Percentiles rank a stretch among this genome's conserved stretches.
These are phyloP conservation scores for Nephila pilipes DNA, from an alignment of 1,140 invertebrate species.

Conservation along the genomic window DNA sequence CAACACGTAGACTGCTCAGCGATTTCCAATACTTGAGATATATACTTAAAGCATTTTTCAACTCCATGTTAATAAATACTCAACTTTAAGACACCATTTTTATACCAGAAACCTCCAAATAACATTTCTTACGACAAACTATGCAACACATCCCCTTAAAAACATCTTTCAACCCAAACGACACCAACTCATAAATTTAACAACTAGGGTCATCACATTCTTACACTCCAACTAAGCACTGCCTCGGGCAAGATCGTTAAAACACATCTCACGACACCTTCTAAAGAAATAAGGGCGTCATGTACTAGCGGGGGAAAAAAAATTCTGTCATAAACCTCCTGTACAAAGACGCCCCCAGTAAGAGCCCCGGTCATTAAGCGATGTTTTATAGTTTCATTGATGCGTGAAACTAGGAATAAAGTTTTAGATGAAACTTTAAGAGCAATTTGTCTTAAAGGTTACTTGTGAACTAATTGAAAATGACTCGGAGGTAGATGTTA, in stretches of 20 bases:
- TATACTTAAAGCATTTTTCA: fast-evolving
- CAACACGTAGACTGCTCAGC: too few relatives aligned
- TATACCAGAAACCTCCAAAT: too few relatives aligned
- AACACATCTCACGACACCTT: neutral
- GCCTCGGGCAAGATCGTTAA: neutral
- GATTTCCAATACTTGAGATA: too few relatives aligned
- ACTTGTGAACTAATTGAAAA: neutral
- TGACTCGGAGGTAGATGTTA: neutral
- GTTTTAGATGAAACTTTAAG: neutral
- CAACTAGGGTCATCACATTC: neutral
- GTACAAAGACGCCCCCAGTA: neutral
- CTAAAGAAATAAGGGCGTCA: neutral
- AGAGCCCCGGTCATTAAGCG: neutral
- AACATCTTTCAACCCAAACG: too few relatives aligned
- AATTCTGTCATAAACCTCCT: neutral
- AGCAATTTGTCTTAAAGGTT: neutral
- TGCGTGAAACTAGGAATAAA: neutral
- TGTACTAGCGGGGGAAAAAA: neutral
- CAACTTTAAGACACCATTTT: too few relatives aligned
- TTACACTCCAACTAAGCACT: neutral
- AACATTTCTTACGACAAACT: too few relatives aligned
- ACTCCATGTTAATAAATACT: too few relatives aligned
- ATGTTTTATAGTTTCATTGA: neutral
- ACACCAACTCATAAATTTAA: neutral
- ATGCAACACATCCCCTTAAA: too few relatives aligned